Conservation (phyloP, 2,113 vertebrate genomes). For the Dasyprocta punctata region DNA sequence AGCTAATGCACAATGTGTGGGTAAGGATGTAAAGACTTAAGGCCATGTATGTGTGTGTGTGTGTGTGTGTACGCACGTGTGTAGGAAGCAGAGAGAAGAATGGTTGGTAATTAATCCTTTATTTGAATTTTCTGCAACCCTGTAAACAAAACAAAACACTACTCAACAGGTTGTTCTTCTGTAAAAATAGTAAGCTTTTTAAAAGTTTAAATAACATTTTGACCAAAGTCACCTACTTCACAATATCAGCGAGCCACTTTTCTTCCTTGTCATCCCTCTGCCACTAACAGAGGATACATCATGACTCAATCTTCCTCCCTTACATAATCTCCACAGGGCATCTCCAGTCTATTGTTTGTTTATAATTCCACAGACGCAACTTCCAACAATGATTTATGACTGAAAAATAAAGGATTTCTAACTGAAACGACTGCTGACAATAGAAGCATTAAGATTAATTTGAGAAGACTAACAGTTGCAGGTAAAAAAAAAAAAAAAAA, state of each 20-base stretch:
- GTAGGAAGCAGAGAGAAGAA: background rate
- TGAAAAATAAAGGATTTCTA: constrained; percentile 1
- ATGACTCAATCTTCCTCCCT: background rate
- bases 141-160: background rate
- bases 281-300: background rate
- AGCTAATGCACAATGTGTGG: background rate
- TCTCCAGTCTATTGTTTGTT: background rate
- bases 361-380: background rate
- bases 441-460: constrained; percentile 33
- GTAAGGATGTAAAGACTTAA: background rate
- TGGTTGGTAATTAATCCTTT: background rate
- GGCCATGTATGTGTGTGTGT: background rate
- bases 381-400: constrained; percentile 31
- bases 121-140: background rate
- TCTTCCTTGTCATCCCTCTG: constrained; percentile 38
- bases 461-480: background rate
- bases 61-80: background rate
- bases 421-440: constrained; percentile 1
- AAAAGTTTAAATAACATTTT: background rate
- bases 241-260: background rate
- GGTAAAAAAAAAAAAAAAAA: background rate
- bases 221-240: constrained; percentile 37
- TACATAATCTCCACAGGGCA: background rate
- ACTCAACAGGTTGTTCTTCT: background rate
- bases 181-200: background rate